phyloP scores from a whole-genome alignment of 2,113 vertebrate species.

The Willisornis vidua region DNA sequence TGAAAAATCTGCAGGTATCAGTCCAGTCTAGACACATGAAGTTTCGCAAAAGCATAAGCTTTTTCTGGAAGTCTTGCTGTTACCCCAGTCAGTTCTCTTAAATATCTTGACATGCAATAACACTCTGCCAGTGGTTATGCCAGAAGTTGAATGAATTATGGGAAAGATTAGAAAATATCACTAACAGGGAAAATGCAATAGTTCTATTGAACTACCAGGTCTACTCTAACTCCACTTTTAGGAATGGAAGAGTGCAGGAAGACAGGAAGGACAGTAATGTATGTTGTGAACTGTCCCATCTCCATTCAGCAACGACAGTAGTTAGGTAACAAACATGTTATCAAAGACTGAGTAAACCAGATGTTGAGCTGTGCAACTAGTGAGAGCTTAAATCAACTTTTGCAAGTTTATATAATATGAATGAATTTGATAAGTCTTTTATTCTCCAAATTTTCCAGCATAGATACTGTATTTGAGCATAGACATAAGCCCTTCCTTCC shows the following conservation, averaged over 20 bases:
- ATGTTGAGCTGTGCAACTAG: neutral
- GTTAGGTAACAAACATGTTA: neutral
- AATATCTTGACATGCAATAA: neutral
- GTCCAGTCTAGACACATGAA: neutral
- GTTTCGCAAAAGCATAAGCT: neutral
- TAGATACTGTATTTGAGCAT: neutral
- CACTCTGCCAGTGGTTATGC: neutral
- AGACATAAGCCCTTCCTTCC: neutral
- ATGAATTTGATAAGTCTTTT: neutral
- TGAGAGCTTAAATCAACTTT: neutral
- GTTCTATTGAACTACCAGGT: neutral
- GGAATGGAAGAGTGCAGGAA: neutral
- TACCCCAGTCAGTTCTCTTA: neutral
- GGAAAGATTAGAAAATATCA: neutral
- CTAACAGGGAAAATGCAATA: neutral
- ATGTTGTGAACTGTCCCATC: neutral
- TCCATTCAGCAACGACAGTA: neutral
- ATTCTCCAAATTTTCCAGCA: neutral
- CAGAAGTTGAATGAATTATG: neutral
- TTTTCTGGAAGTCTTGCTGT: neutral
- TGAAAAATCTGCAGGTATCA: neutral
- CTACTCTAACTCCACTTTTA: rapidly evolving
- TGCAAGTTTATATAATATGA: neutral
- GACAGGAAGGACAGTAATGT: neutral
- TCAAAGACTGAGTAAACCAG: neutral